These are phyloP conservation scores for Clupea harengus DNA, from an alignment of 2,113 vertebrate genomes.

Conservation along the genomic window DNA sequence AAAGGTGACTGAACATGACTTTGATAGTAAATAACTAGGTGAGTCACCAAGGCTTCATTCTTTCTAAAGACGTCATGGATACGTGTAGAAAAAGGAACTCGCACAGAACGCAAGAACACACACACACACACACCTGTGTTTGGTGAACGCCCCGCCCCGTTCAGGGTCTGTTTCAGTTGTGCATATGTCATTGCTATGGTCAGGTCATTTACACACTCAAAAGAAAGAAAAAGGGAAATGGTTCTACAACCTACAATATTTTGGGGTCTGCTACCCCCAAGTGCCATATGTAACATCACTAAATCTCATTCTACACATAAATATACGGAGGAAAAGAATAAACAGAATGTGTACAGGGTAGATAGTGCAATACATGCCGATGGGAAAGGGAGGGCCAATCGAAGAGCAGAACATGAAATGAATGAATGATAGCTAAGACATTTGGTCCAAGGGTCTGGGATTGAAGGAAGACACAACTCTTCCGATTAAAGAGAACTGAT, in stretches of 20 bases:
- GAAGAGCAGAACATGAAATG: constrained; percentile 51
- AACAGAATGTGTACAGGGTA: constrained; percentile 1
- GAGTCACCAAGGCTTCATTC: background rate
- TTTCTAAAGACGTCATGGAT: background rate
- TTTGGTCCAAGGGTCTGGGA: constrained; percentile 59
- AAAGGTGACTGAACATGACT: background rate
- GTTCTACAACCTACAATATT: constrained; percentile 28
- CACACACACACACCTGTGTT: background rate
- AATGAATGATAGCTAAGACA: constrained; percentile 55
- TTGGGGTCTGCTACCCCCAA: constrained; percentile 51
- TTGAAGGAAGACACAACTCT: constrained; percentile 4
- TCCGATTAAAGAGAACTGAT: background rate
- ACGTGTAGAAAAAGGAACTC: background rate
- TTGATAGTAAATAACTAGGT: background rate
- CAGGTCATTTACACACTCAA: background rate
- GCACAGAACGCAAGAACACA: background rate
- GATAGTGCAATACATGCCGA: constrained; percentile 48
- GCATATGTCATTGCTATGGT: background rate
- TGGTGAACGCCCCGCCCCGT: background rate
- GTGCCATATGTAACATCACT: constrained; percentile 58
- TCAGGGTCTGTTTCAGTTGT: background rate
- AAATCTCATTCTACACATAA: constrained; percentile 53
- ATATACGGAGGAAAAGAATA: constrained; percentile 48
- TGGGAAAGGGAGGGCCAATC: background rate
- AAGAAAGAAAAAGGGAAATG: background rate